These are phyloP conservation scores for Gonocerus acuteangulatus DNA, from an alignment of 2,888 invertebrate genomes.

Conservation along the genomic window DNA sequence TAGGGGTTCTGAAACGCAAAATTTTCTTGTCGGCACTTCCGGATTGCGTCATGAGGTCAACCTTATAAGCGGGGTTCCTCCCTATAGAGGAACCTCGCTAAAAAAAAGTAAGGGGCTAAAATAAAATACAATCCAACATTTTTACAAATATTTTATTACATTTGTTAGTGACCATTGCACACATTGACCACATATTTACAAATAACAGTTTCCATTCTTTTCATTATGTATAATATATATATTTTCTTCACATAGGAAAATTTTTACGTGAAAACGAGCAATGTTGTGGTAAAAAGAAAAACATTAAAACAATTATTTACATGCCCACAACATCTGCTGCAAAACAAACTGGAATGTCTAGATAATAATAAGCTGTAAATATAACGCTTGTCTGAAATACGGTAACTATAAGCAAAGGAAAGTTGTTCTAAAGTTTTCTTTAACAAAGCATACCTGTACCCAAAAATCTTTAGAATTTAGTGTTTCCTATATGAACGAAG, in stretches of 20 bases:
- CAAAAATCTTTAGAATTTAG: background rate
- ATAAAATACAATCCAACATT: background rate
- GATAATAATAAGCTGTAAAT: slow-evolving; percentile 8
- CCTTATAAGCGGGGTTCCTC: too few species aligned
- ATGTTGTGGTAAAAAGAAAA: slow-evolving; percentile 11
- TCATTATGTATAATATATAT: background rate
- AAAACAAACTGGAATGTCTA: slow-evolving; percentile 14
- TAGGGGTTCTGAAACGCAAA: too few species aligned
- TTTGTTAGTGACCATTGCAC: slow-evolving; percentile 33
- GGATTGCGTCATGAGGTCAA: too few species aligned
- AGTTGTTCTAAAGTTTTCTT: slow-evolving; percentile 1
- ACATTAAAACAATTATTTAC: slow-evolving; percentile 5
- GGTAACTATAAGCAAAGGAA: slow-evolving; percentile 20
- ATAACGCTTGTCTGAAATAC: slow-evolving; percentile 1
- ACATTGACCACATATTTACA: slow-evolving; percentile 31
- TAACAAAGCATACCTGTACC: slow-evolving; percentile 7
- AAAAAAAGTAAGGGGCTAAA: background rate
- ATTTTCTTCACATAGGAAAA: slow-evolving; percentile 1
- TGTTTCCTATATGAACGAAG: too few species aligned
- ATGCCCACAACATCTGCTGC: slow-evolving; percentile 4
- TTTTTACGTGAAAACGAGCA: slow-evolving; percentile 2
- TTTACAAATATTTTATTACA: slow-evolving; percentile 32
- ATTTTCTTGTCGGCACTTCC: too few species aligned
- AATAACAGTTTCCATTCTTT: slow-evolving; percentile 24
- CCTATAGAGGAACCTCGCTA: too few species aligned